phyloP scores from a whole-genome alignment of 2,888 invertebrate species.

The Platynereis dumerilii region DNA sequence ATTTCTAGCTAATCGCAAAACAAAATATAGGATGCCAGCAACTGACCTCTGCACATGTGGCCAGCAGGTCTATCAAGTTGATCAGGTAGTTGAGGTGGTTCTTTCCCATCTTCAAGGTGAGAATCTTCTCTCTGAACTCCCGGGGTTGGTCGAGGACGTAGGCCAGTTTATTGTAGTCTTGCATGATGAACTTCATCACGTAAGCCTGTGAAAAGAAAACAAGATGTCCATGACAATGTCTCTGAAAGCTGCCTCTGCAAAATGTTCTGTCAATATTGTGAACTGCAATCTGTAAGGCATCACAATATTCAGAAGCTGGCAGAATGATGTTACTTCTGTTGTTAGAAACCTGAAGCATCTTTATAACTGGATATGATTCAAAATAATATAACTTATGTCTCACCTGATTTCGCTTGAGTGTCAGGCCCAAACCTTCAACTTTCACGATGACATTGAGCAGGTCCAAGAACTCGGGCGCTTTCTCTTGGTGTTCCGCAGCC shows the following conservation, averaged over 20 bases:
- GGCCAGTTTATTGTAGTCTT: slow-evolving; percentile 46
- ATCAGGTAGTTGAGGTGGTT: slow-evolving; percentile 44
- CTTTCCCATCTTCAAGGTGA: slow-evolving; percentile 41
- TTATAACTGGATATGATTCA: too few species aligned
- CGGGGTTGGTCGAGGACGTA: slow-evolving; percentile 45
- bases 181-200: slow-evolving; percentile 52
- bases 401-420: slow-evolving; percentile 48
- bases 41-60: slow-evolving; percentile 43
- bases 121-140: slow-evolving; percentile 52
- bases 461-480: slow-evolving; percentile 47
- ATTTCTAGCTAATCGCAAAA: slow-evolving; percentile 1
- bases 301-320: too few species aligned
- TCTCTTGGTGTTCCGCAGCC: slow-evolving; percentile 42
- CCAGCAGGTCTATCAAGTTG: slow-evolving; percentile 43
- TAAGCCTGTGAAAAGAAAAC: slow-evolving; percentile 31
- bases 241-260: too few species aligned
- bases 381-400: too few species aligned
- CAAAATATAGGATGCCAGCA: not conserved
- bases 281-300: too few species aligned
- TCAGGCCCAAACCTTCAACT: slow-evolving; percentile 43
- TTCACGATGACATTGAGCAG: slow-evolving; percentile 45
- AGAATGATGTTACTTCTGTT: too few species aligned
- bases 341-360: too few species aligned
- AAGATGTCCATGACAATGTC: too few species aligned
- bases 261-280: too few species aligned